Evolutionary conservation across 2,888 invertebrate species (phyloP).

Genomic region (Willowsia nigromaculata): DNA sequence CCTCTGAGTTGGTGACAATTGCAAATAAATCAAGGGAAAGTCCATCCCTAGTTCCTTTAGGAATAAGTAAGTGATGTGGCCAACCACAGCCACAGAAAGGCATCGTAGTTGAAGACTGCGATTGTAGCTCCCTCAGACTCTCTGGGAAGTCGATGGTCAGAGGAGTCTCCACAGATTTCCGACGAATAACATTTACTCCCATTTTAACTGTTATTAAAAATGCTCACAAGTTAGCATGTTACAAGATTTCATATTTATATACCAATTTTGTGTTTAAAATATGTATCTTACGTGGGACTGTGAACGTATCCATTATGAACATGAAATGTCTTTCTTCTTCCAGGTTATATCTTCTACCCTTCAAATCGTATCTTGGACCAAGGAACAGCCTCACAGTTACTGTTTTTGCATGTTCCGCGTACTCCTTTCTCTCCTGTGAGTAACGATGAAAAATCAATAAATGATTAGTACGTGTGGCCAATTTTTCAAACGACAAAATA

Average conservation of each 20-base stretch:
- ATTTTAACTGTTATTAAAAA: slow-evolving; percentile 82
- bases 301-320: slow-evolving; percentile 88
- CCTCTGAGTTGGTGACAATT: slow-evolving; percentile 64
- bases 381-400: slow-evolving; percentile 87
- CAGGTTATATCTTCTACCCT: slow-evolving; percentile 84
- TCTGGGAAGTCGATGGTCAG: slow-evolving; percentile 91
- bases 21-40: slow-evolving; percentile 69
- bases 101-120: slow-evolving; percentile 81
- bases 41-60: slow-evolving; percentile 86
- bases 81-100: slow-evolving; percentile 85
- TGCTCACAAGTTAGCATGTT: not conserved
- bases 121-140: slow-evolving; percentile 85
- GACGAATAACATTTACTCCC: slow-evolving; percentile 82
- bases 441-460: not conserved
- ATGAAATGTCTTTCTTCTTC: slow-evolving; percentile 85
- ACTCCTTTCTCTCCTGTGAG: slow-evolving; percentile 60
- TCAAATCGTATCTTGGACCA: slow-evolving; percentile 85
- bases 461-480: not conserved
- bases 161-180: slow-evolving; percentile 86
- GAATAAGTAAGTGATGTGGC: slow-evolving; percentile 90
- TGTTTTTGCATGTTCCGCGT: slow-evolving; percentile 80
- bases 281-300: slow-evolving; percentile 83
- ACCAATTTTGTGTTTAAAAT: too few relatives aligned
- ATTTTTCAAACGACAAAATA: too few relatives aligned
- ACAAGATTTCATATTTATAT: too few relatives aligned